Conservation (phyloP, 2,888 invertebrate species). For the Deilephila porcellus region DNA sequence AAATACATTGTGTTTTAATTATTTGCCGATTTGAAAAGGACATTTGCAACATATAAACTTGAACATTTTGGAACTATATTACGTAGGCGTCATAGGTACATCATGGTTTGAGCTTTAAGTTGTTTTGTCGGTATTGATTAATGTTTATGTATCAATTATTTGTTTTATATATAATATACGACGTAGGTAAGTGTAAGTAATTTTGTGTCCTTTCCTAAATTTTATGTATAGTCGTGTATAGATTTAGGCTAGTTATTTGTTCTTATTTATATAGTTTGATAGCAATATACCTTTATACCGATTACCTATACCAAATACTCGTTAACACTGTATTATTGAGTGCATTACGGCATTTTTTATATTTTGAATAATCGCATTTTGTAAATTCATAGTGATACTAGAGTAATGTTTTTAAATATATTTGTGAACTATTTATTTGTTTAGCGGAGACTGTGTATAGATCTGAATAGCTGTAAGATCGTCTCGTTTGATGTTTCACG, state of each 20-base stretch:
- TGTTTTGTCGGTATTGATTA: slow-evolving; percentile 9
- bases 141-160: slow-evolving; percentile 13
- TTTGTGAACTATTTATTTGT: slow-evolving; percentile 80
- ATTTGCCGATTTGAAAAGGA: too few species aligned
- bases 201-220: slow-evolving; percentile 31
- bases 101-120: slow-evolving; percentile 21
- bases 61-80: not conserved
- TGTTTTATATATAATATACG: slow-evolving; percentile 12
- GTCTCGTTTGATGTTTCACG: slow-evolving; percentile 77
- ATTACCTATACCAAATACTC: slow-evolving; percentile 52
- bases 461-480: slow-evolving; percentile 68
- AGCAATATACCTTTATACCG: slow-evolving; percentile 40
- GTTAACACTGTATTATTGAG: slow-evolving; percentile 48
- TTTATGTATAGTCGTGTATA: slow-evolving; percentile 42
- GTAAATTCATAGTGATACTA: slow-evolving; percentile 81
- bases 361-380: slow-evolving; percentile 56
- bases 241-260: slow-evolving; percentile 41
- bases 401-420: slow-evolving; percentile 75
- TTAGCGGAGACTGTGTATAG: slow-evolving; percentile 70
- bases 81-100: not conserved
- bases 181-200: slow-evolving; percentile 21
- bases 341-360: slow-evolving; percentile 48
- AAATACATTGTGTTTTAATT: too few species aligned
- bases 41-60: not conserved
- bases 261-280: slow-evolving; percentile 30